Percentiles rank a stretch among this genome's conserved stretches.
These are phyloP conservation scores for Ctenosaura bakeri DNA, from an alignment of 2,797 vertebrate genomes.

Conservation along the genomic window DNA sequence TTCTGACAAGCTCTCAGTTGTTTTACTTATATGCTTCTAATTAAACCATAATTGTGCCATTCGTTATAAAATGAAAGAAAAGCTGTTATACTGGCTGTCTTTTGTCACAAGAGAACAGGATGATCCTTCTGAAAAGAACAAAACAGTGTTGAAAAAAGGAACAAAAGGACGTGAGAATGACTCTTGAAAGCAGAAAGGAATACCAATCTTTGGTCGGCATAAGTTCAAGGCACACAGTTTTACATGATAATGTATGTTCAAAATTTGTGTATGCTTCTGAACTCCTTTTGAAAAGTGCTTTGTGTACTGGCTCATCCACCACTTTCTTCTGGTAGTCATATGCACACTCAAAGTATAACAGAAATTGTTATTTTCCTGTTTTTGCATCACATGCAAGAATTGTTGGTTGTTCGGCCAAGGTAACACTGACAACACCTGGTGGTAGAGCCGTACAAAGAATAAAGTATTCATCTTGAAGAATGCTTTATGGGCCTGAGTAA, in stretches of 20 bases:
- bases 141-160: conserved; percentile 51
- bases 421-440: not conserved
- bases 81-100: conserved; percentile 62
- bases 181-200: conserved; percentile 49
- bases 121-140: conserved; percentile 54
- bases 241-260: conserved; percentile 24
- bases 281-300: conserved; percentile 25
- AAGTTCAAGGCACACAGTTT: conserved; percentile 58
- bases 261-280: not conserved
- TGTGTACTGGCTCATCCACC: not conserved
- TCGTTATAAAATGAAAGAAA: conserved; percentile 73
- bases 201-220: not conserved
- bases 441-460: not conserved
- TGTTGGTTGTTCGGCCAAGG: not conserved
- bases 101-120: conserved; percentile 61
- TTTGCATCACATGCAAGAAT: not conserved
- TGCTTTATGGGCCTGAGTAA: not conserved
- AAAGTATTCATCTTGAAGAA: not conserved
- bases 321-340: conserved; percentile 3
- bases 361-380: not conserved
- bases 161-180: conserved; percentile 27
- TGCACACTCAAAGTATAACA: not conserved
- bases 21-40: conserved; percentile 72
- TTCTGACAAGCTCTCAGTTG: conserved; percentile 68
- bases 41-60: conserved; percentile 78